Evolutionary conservation across 2,888 invertebrate genomes (phyloP).

Genomic region (Harpalus rufipes): DNA sequence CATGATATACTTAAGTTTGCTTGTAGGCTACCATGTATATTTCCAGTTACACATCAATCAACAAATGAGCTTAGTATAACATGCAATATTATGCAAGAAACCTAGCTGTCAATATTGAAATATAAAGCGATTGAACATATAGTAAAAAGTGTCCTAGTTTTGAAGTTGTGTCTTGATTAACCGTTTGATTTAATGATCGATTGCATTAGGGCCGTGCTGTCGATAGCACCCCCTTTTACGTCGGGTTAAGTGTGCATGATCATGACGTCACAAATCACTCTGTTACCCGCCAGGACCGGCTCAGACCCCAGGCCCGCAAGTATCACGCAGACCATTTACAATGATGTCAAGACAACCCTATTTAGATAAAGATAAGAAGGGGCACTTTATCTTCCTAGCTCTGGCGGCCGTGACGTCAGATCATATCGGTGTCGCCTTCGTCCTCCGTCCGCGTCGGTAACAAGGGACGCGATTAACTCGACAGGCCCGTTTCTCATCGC

Average conservation of each 20-base stretch:
- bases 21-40: not conserved
- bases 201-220: not conserved
- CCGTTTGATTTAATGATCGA: not conserved
- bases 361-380: conserved; percentile 67
- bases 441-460: conserved; percentile 53
- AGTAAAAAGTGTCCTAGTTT: not conserved
- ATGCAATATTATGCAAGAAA: not conserved
- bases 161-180: not conserved
- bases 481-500: conserved; percentile 56
- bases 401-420: conserved; percentile 60
- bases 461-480: conserved; percentile 62
- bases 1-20: not conserved
- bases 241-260: conserved; percentile 22
- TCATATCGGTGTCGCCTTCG: conserved; percentile 61
- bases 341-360: conserved; percentile 68
- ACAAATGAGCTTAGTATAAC: not conserved
- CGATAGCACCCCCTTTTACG: not conserved
- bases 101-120: conserved; percentile 4
- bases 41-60: conserved; percentile 6
- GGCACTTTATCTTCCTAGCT: conserved; percentile 65
- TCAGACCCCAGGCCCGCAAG: conserved; percentile 50
- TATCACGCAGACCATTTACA: conserved; percentile 67
- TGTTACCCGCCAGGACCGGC: conserved; percentile 29
- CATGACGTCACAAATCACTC: conserved; percentile 61
- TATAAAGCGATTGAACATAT: not conserved